Evolutionary conservation across 1,140 invertebrate genomes (phyloP), one percentile per base, ranked within the genome.

Genomic region (Gryon sp.): DNA sequence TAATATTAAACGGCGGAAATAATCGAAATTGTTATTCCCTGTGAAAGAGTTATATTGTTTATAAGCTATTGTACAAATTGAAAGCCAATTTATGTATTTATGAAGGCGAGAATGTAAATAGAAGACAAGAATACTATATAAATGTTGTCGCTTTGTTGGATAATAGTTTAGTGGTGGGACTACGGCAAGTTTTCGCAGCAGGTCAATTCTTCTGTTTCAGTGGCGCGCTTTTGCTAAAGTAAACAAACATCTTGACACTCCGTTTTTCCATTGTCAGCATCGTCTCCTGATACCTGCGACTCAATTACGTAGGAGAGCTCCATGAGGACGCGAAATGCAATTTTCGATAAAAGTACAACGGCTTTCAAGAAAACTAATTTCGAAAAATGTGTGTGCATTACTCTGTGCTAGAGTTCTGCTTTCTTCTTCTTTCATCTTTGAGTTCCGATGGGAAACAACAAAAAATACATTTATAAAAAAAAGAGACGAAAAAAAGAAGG

Each of bases 211-310:
- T 74, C 24, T 55, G 59, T 59, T 59, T 38, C 48, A 34, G 45
- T 19, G 19, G 6, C 36, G 46, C 24, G n/a, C n/a, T n/a, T n/a
- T 40, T 11, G 11, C 30, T 24, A n/a, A 48, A 59, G 70, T 53
- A 66, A 75, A 75, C 70, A 75, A 66, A 66, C 59, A 60, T 66
- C 66, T 65, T 74, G 53, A 59, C 70, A 66, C 70, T 65, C 15
- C 38, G 50, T 45, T 63, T 59, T 60, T 24, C 55, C 66, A 16
- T 18, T 32, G 34, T 57, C 52, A 36, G 7, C 40, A 18, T 26
- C 16, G 46, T 50, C 34, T 43, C 46, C 57, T 48, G 34, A 63
- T 73, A 73, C 69, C 59, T 50, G 69, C 52, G 41, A 73, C 69
- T 73, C 69, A 65, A 65, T 73, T 59, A 62, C 41, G 52, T 45